Evolutionary conservation across 2,888 invertebrate species (phyloP).

Genomic region (Lissocephala sabroskyi): DNA sequence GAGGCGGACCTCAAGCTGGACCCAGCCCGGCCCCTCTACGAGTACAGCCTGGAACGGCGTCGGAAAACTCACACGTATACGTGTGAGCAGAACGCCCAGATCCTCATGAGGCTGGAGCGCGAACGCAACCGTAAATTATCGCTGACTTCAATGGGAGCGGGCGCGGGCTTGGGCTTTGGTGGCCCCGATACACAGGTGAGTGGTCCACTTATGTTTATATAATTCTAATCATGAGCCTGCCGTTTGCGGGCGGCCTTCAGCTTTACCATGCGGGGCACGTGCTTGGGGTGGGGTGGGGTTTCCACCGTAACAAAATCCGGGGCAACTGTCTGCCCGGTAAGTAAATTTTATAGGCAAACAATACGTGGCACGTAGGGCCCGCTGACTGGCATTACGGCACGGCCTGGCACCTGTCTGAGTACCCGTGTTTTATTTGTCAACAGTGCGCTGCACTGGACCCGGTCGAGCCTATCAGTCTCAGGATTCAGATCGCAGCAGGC

Average conservation of each 20-base stretch:
- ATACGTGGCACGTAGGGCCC: constrained; percentile 46
- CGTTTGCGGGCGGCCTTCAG: too few species aligned
- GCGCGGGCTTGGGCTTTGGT: too few species aligned
- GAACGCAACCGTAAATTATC: constrained; percentile 70
- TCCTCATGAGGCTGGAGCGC: constrained; percentile 72
- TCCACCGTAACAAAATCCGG: not conserved
- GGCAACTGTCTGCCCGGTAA: constrained; percentile 36
- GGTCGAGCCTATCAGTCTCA: too few species aligned
- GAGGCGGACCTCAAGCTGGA: constrained; percentile 70
- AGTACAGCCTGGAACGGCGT: constrained; percentile 73
- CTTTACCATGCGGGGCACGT: not conserved
- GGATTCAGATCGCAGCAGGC: too few species aligned
- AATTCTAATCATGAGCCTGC: constrained; percentile 42
- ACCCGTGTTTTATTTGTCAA: not conserved
- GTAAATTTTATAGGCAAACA: constrained; percentile 46
- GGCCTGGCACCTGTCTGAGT: not conserved
- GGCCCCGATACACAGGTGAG: constrained; percentile 52
- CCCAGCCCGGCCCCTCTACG: constrained; percentile 70
- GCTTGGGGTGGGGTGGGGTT: not conserved
- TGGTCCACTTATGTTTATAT: constrained; percentile 29
- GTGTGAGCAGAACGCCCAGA: constrained; percentile 74
- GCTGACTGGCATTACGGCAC: constrained; percentile 23
- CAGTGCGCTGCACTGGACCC: too few species aligned
- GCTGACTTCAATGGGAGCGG: constrained; percentile 35
- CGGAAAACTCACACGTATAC: constrained; percentile 73